Conservation (phyloP, 2,797 vertebrate species). For the Pipistrellus pipistrellus region DNA sequence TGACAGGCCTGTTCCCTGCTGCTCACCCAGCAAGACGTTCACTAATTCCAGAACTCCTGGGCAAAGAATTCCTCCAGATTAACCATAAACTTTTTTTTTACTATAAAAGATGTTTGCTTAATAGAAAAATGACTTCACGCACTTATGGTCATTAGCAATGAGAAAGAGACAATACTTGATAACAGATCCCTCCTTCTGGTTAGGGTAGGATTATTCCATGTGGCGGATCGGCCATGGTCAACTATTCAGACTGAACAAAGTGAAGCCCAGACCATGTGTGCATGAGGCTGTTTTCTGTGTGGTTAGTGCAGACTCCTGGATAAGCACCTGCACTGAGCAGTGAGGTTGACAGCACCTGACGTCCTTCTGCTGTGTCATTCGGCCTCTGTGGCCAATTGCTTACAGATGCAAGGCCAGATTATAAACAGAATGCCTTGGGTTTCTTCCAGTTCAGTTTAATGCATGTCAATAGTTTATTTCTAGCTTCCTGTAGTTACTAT, state of each 20-base stretch:
- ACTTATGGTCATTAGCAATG: conserved; percentile 54
- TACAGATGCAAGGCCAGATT: neutral
- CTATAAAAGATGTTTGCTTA: conserved; percentile 14
- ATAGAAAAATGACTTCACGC: conserved; percentile 28
- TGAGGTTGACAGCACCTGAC: neutral
- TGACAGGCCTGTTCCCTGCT: neutral
- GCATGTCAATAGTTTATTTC: neutral
- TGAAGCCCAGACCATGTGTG: conserved; percentile 2
- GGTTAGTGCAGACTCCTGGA: neutral
- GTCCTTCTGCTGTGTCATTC: neutral
- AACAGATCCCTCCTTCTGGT: conserved; percentile 36
- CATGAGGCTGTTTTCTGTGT: neutral
- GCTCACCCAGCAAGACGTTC: neutral
- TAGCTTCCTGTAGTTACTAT: neutral
- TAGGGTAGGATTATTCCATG: conserved; percentile 49
- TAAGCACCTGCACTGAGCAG: neutral
- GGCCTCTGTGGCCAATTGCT: conserved; percentile 4
- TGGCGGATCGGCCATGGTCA: conserved; percentile 17
- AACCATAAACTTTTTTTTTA: conserved; percentile 42
- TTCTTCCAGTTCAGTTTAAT: conserved; percentile 32
- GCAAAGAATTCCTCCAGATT: conserved; percentile 45
- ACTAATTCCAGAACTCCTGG: conserved; percentile 21
- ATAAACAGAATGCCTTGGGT: neutral
- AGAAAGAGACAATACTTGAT: neutral
- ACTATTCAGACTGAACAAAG: conserved; percentile 19